Conservation (phyloP, 2,797 vertebrate species). For the Gila robusta region DNA sequence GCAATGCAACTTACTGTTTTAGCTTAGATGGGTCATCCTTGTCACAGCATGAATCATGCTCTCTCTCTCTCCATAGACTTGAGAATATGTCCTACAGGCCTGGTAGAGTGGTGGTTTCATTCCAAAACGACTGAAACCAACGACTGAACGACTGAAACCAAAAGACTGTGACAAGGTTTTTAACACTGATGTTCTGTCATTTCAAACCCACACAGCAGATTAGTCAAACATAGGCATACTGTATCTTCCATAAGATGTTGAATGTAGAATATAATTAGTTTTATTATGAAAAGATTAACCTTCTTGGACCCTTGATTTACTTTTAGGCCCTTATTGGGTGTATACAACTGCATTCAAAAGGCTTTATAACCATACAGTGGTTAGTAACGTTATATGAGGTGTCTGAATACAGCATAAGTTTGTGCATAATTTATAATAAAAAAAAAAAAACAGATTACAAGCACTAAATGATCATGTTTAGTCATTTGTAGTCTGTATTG, state of each 20-base stretch:
- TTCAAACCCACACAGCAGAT: constrained; percentile 22
- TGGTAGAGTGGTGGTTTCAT: constrained; percentile 18
- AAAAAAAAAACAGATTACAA: background rate
- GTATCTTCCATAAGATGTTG: constrained; percentile 43
- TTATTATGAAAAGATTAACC: constrained; percentile 40
- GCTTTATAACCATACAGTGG: background rate
- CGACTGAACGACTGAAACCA: too few species aligned
- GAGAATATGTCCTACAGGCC: background rate
- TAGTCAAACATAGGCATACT: constrained; percentile 25
- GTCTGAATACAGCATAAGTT: background rate
- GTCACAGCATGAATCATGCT: background rate
- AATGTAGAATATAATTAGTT: constrained; percentile 44
- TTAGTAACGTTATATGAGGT: background rate
- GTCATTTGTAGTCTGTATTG: constrained; percentile 15
- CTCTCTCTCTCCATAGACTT: background rate
- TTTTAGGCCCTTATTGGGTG: constrained; percentile 26
- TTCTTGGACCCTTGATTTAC: background rate
- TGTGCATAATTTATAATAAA: background rate
- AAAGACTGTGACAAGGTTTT: background rate
- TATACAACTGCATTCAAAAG: constrained; percentile 18
- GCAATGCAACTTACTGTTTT: constrained; percentile 12
- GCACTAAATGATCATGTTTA: constrained; percentile 2
- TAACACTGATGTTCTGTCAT: constrained; percentile 11
- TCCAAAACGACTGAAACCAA: constrained; percentile 25
- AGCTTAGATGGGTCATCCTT: background rate